phyloP scores from a whole-genome alignment of 1,140 invertebrate species.

The Drosophila guanche region DNA sequence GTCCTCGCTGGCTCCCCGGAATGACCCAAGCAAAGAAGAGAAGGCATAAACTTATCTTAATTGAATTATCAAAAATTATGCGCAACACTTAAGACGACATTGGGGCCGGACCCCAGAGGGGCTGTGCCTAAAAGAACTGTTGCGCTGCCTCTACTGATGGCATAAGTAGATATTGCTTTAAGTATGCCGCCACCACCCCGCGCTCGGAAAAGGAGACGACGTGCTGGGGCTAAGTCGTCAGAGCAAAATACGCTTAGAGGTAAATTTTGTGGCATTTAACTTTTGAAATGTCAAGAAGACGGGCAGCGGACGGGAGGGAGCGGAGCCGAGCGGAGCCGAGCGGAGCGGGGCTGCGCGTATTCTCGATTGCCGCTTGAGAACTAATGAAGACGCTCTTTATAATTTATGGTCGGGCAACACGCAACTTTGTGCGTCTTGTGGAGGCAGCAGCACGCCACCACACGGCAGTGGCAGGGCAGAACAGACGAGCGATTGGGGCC shows the following conservation, averaged over 20 bases:
- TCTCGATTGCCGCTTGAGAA: constrained; percentile 50
- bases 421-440: constrained; percentile 61
- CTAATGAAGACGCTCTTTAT: constrained; percentile 69
- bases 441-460: constrained; percentile 4
- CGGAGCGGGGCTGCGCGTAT: background rate
- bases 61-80: constrained; percentile 73
- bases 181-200: constrained; percentile 4
- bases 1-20: background rate
- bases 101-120: background rate
- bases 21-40: constrained; percentile 34
- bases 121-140: constrained; percentile 34
- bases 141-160: constrained; percentile 19
- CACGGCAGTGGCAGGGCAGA: background rate
- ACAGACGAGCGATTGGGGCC: no score
- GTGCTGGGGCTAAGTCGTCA: background rate
- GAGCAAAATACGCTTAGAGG: constrained; percentile 4
- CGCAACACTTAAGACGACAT: constrained; percentile 49
- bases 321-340: background rate
- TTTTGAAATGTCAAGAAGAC: constrained; percentile 43
- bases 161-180: no score
- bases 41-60: constrained; percentile 63
- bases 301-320: background rate
- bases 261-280: constrained; percentile 60
- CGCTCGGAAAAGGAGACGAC: constrained; percentile 15
- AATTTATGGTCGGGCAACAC: constrained; percentile 57